Percentiles rank a stretch among this genome's conserved stretches.
These are phyloP conservation scores for Lasioglossum pauxillum DNA, from an alignment of 2,888 invertebrate genomes.

Conservation along the genomic window DNA sequence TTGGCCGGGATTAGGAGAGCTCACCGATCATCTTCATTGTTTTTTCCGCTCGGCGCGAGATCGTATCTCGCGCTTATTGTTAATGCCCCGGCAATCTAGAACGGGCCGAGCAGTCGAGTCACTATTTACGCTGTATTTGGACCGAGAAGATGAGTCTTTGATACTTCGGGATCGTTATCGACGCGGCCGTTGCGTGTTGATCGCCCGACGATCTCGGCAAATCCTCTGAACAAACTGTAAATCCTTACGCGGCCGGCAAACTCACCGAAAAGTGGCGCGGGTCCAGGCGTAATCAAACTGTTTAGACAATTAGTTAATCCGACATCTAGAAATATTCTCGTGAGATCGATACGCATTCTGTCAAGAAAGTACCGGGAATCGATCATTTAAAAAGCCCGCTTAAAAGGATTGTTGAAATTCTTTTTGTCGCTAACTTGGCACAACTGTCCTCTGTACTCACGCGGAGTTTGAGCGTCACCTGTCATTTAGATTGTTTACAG, in stretches of 20 bases:
- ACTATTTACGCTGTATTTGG: neutral
- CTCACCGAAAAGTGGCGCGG: neutral
- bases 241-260: neutral
- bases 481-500: too few species aligned
- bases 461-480: too few species aligned
- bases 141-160: neutral
- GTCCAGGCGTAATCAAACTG: neutral
- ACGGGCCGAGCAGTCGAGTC: neutral
- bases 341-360: too few species aligned
- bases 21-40: neutral
- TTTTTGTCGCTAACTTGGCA: too few species aligned
- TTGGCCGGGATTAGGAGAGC: neutral
- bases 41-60: neutral
- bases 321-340: neutral
- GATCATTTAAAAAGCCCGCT: too few species aligned
- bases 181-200: neutral
- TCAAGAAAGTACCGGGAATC: too few species aligned
- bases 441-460: too few species aligned
- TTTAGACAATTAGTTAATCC: neutral
- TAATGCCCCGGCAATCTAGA: neutral
- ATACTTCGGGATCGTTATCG: constrained; percentile 1
- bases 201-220: neutral
- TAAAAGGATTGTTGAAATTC: too few species aligned
- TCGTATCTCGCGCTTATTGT: neutral
- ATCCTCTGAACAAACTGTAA: neutral